Evolutionary conservation across 2,888 invertebrate genomes (phyloP), one percentile per base, ranked within the genome.

Genomic region (Rhingia campestris): DNA sequence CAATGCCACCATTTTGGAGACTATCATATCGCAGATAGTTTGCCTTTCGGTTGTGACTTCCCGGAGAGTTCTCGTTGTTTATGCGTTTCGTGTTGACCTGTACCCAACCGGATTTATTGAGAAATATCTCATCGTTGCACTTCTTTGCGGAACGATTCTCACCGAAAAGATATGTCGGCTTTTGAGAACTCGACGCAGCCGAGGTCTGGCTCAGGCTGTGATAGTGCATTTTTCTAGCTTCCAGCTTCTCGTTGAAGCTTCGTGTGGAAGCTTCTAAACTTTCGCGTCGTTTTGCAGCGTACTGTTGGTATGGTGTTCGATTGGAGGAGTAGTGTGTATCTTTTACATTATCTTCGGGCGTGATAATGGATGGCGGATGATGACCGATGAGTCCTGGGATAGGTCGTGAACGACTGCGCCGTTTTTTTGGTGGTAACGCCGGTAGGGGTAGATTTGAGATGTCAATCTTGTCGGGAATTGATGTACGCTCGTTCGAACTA

Each of bases 41-140:
- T 0, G 86, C 72, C 4, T 88, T 88, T 4, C 89, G 87, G 39
- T 87, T 87, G 33, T 86, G 88, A 59, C 87, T 86, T 10, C 74
- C 81, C 30, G 87, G 76, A 3, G 86, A 88, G 74, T 88, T 90
- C 72, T 92, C 91, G 72, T 91, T 90, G 64, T 88, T 88, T 49
- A 88, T 88, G 5, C 90, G 87, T 79, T 91, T 92, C 6, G 89
- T 88, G 86, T 91, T 92, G 2, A 92, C 92, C 86, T 92, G 92
- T n/a, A 92, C 92, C 92, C 92, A 92, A 30, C 92, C 92, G 37
- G 92, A 92, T 73, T 91, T 91, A 81, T 91, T 92, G 4, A 92
- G 87, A 59, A 90, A 91, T 51, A 92, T 91, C 86, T 91, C 90
- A 84, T 90, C 91, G 70, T 89, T 89, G 37, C 79, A 82, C 49